Evolutionary conservation across 2,797 vertebrate genomes (phyloP).

Genomic region (Scarus forsteni): DNA sequence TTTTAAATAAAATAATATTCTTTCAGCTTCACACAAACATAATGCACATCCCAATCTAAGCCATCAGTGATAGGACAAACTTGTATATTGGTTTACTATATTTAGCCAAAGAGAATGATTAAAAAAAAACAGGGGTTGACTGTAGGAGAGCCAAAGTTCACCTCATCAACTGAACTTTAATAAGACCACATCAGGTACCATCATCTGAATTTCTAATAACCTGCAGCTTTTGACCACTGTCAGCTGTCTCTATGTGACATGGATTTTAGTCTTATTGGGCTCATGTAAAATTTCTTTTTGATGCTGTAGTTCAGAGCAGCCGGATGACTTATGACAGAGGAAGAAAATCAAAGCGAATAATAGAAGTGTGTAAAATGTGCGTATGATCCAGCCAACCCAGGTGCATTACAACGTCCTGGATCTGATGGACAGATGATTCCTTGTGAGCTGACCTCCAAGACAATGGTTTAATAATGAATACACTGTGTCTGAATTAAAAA

Average conservation of each 20-base stretch:
- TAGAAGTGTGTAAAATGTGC: constrained; percentile 62
- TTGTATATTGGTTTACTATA: not conserved
- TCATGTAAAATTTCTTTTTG: constrained; percentile 53
- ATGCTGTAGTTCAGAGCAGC: constrained; percentile 49
- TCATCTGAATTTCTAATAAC: constrained; percentile 39
- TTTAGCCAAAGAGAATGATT: too few relatives aligned
- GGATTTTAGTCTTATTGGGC: constrained; percentile 54
- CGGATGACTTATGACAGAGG: constrained; percentile 64
- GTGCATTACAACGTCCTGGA: constrained; percentile 53
- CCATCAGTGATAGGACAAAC: not conserved
- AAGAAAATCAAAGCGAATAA: constrained; percentile 81
- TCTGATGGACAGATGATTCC: constrained; percentile 81
- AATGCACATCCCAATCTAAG: not conserved
- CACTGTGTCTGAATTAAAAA: constrained; percentile 86
- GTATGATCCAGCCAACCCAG: constrained; percentile 50
- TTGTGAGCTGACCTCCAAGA: constrained; percentile 84
- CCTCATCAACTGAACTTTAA: constrained; percentile 18
- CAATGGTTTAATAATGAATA: constrained; percentile 88
- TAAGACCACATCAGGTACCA: constrained; percentile 29
- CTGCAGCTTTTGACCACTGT: constrained; percentile 48
- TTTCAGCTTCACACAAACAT: too few relatives aligned
- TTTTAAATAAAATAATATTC: too few relatives aligned
- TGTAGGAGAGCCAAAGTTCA: constrained; percentile 17
- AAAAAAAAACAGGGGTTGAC: not conserved
- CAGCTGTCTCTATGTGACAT: constrained; percentile 48